Conservation (phyloP, 1,140 invertebrate genomes). For the Riptortus pedestris region DNA sequence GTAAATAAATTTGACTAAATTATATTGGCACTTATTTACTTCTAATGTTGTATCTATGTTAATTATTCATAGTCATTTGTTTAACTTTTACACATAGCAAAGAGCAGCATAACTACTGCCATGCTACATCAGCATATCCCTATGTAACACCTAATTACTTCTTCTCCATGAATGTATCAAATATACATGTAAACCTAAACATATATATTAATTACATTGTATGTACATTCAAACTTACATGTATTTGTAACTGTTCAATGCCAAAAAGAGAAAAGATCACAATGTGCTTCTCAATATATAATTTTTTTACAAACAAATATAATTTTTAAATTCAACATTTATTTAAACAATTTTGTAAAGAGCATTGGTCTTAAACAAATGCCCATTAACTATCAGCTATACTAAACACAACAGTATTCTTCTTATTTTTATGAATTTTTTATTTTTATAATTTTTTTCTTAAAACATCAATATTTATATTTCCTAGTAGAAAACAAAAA, state of each 20-base stretch:
- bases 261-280: constrained; percentile 24
- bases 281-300: constrained; percentile 24
- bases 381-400: constrained; percentile 1
- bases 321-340: constrained; percentile 25
- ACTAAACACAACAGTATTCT: constrained; percentile 19
- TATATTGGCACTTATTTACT: constrained; percentile 9
- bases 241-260: not conserved
- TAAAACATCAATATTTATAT: constrained; percentile 11
- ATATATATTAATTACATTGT: not conserved
- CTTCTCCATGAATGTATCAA: too few relatives aligned
- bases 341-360: constrained; percentile 11
- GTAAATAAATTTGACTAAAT: not conserved
- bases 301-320: constrained; percentile 18
- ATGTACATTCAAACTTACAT: too few relatives aligned
- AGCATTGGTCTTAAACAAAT: not conserved
- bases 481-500: constrained; percentile 18
- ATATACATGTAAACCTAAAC: too few relatives aligned
- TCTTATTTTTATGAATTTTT: not conserved
- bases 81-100: not conserved
- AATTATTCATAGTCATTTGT: not conserved
- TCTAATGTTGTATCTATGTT: not conserved
- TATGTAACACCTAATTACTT: constrained; percentile 11
- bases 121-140: constrained; percentile 1
- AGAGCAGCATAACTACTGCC: constrained; percentile 10
- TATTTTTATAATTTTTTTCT: constrained; percentile 1